phyloP scores from a whole-genome alignment of 37 sponge, comb jelly and placozoan species.

The Crambe crambe region DNA sequence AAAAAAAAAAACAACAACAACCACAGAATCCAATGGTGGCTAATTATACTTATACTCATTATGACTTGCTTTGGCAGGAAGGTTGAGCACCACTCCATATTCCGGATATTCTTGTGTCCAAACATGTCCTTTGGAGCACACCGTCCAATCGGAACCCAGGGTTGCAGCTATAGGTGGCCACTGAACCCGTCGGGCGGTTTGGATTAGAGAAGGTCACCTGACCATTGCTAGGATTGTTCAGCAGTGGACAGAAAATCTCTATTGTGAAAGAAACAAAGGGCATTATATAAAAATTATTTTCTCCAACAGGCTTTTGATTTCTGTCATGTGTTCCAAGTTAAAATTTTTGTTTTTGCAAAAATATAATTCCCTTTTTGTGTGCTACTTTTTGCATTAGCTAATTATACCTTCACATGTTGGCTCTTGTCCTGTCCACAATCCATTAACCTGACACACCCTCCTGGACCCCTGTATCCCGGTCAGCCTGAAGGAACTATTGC shows the following conservation, averaged over 20 bases:
- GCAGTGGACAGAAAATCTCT: slow-evolving; percentile 5
- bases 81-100: slow-evolving; percentile 13
- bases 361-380: too few species aligned
- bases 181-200: not conserved
- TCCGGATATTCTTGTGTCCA: slow-evolving; percentile 3
- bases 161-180: slow-evolving; percentile 5
- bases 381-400: too few species aligned
- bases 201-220: not conserved
- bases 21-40: too few species aligned
- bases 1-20: too few species aligned
- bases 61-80: not conserved
- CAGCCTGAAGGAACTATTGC: not conserved
- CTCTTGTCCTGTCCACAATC: slow-evolving; percentile 1
- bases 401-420: slow-evolving; percentile 23
- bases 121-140: not conserved
- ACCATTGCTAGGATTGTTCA: not conserved
- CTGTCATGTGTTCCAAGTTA: too few species aligned
- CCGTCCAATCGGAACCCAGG: not conserved
- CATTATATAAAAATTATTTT: too few species aligned
- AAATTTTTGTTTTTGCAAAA: too few species aligned
- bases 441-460: slow-evolving; percentile 10
- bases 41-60: slow-evolving; percentile 5
- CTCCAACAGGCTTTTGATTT: too few species aligned
- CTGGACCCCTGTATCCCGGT: not conserved
- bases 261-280: not conserved